These are phyloP conservation scores for Lamprologus ornatipinnis DNA, from an alignment of 2,113 vertebrate genomes.

Conservation along the genomic window DNA sequence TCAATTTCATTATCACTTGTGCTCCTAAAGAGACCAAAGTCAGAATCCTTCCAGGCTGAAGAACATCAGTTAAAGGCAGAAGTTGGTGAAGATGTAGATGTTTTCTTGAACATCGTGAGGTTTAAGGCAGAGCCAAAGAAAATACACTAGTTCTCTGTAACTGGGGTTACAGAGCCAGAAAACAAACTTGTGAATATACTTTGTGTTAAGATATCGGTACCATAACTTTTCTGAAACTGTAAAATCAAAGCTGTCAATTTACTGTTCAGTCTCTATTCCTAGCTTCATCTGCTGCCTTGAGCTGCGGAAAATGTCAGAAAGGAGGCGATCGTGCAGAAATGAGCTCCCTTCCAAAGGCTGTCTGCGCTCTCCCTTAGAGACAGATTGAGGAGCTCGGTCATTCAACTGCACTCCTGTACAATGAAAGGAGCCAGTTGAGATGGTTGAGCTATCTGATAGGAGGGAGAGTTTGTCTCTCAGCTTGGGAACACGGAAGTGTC, in stretches of 20 bases:
- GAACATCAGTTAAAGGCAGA: background rate
- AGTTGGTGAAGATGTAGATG: background rate
- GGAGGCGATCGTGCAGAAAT: background rate
- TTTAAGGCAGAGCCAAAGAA: background rate
- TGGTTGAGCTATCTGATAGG: background rate
- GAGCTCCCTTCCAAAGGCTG: background rate
- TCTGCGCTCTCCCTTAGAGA: background rate
- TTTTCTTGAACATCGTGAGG: background rate
- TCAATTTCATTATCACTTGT: background rate
- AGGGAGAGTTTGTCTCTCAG: background rate
- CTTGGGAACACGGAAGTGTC: background rate
- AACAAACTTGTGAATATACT: background rate
- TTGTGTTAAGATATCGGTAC: background rate
- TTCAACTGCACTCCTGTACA: background rate
- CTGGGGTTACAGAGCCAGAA: background rate
- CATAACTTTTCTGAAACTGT: background rate
- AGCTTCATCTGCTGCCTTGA: background rate
- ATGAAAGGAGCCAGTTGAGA: background rate
- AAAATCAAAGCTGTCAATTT: background rate
- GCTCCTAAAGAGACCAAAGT: background rate
- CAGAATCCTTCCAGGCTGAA: background rate
- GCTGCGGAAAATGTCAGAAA: background rate
- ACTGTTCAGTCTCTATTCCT: background rate
- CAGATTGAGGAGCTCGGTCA: background rate
- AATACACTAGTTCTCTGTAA: background rate